phyloP scores from a whole-genome alignment of 2,888 invertebrate species.

The Resseliella maxima region DNA sequence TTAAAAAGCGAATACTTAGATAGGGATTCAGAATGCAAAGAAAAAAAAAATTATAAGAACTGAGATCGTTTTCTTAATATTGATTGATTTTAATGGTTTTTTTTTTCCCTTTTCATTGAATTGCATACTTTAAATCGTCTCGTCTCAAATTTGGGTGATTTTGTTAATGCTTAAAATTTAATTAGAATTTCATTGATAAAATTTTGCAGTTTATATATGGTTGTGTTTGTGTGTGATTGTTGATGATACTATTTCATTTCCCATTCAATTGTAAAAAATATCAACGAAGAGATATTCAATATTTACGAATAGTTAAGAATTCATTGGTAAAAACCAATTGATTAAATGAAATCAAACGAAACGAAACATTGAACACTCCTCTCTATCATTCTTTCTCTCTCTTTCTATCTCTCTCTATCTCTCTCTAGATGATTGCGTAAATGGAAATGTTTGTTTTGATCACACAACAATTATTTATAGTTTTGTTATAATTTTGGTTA shows the following conservation, averaged over 20 bases:
- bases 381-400: background rate
- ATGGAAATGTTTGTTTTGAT: no score
- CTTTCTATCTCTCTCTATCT: no score
- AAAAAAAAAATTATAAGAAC: background rate
- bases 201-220: background rate
- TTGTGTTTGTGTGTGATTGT: background rate
- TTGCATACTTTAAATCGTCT: background rate
- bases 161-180: constrained; percentile 21
- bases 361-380: no score
- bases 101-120: background rate
- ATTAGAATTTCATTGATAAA: background rate
- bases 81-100: constrained; percentile 5
- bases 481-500: no score
- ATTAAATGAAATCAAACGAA: no score
- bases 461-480: no score
- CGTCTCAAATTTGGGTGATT: background rate
- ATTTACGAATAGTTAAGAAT: no score
- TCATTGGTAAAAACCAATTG: no score
- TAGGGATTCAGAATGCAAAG: constrained; percentile 47
- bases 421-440: no score
- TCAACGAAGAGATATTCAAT: no score
- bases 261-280: no score
- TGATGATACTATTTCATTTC: background rate
- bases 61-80: constrained; percentile 34
- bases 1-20: constrained; percentile 12